Evolutionary conservation across 2,888 invertebrate genomes (phyloP).

Genomic region (Melieria picta): DNA sequence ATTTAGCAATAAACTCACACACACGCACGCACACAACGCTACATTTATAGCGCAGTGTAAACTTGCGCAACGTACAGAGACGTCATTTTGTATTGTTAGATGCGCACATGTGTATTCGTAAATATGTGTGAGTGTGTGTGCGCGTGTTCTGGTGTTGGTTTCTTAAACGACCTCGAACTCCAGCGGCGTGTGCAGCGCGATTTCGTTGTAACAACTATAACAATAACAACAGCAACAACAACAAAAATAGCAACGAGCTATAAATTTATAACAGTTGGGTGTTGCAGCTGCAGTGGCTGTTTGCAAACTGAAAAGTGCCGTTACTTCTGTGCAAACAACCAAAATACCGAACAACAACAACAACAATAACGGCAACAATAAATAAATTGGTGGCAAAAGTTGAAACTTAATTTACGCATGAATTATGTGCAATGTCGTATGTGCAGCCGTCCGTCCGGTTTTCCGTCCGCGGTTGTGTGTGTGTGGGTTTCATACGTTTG

Average conservation of each 20-base stretch:
- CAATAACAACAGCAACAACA: slow-evolving; percentile 18
- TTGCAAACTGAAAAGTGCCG: too few relatives aligned
- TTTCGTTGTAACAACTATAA: slow-evolving; percentile 4
- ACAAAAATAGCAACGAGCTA: not conserved
- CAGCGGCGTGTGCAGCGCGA: too few relatives aligned
- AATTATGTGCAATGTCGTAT: slow-evolving; percentile 27
- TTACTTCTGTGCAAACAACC: not conserved
- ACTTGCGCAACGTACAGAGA: too few relatives aligned
- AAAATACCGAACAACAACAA: slow-evolving; percentile 6
- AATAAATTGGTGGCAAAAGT: slow-evolving; percentile 35
- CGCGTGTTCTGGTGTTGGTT: not conserved
- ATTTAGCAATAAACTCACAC: too few relatives aligned
- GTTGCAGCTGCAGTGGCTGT: too few relatives aligned
- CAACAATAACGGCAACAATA: slow-evolving; percentile 17
- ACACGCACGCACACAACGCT: too few relatives aligned
- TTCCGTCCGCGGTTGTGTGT: slow-evolving; percentile 9
- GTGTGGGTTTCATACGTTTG: slow-evolving; percentile 4
- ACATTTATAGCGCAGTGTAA: too few relatives aligned
- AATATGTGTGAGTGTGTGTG: not conserved
- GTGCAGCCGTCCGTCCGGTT: not conserved
- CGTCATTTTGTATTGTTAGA: too few relatives aligned
- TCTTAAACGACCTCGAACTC: too few relatives aligned
- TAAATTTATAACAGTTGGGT: not conserved
- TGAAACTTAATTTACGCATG: slow-evolving; percentile 34
- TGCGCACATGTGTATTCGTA: not conserved